phyloP scores from a whole-genome alignment of 2,797 vertebrate species.

The Cyclopterus lumpus region DNA sequence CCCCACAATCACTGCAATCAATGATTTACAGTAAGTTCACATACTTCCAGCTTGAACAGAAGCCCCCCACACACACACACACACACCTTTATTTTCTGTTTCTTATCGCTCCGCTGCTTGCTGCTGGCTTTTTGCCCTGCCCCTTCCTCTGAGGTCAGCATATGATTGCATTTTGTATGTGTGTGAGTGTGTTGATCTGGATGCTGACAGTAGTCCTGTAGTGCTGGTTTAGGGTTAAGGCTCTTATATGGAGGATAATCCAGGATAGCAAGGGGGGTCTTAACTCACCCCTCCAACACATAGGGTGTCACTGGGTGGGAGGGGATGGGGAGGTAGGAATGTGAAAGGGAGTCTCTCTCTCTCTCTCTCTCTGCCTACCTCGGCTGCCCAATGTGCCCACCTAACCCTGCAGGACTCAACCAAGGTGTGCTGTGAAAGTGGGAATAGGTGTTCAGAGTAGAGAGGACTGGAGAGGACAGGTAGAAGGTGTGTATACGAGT shows the following conservation, averaged over 20 bases:
- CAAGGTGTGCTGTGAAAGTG: background rate
- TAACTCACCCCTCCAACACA: slow-evolving; percentile 74
- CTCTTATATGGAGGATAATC: slow-evolving; percentile 79
- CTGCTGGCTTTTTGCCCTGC: background rate
- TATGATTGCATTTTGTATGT: slow-evolving; percentile 51
- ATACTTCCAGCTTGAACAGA: background rate
- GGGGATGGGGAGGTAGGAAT: slow-evolving; percentile 21
- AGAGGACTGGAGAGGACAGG: background rate
- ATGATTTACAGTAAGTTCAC: background rate
- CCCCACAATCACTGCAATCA: background rate
- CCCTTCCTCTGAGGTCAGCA: slow-evolving; percentile 33
- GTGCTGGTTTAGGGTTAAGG: slow-evolving; percentile 66
- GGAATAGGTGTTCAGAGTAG: background rate
- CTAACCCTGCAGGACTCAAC: background rate
- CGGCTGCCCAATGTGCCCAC: background rate
- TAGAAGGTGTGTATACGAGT: background rate
- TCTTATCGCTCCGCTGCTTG: background rate
- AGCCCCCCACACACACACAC: background rate
- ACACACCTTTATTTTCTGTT: slow-evolving; percentile 11
- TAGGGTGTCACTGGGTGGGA: slow-evolving; percentile 58
- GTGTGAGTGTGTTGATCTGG: slow-evolving; percentile 28
- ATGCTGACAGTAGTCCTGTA: slow-evolving; percentile 65
- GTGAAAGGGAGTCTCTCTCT: slow-evolving; percentile 45
- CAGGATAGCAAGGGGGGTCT: slow-evolving; percentile 68
- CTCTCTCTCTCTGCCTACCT: background rate